Percentiles rank a stretch among this genome's conserved stretches.
Conservation (phyloP, 2,888 invertebrate species). For the Orchesellides sinensis region DNA sequence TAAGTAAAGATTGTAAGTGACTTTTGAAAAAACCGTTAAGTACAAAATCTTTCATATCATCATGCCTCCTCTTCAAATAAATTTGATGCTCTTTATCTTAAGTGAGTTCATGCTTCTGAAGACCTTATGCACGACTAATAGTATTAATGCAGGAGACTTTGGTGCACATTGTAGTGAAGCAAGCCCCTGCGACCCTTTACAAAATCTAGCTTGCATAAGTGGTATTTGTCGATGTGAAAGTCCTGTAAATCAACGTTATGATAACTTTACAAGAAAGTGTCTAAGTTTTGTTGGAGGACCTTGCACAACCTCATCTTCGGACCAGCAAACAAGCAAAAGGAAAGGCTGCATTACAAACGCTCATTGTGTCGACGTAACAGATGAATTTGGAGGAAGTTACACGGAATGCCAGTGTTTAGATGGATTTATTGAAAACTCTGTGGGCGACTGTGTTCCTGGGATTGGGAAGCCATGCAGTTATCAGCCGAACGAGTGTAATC, state of each 20-base stretch:
- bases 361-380: constrained; percentile 43
- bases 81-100: not conserved
- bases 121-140: not conserved
- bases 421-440: constrained; percentile 66
- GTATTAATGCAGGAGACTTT: not conserved
- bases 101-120: too few relatives aligned
- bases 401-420: constrained; percentile 66
- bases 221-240: constrained; percentile 68
- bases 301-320: constrained; percentile 35
- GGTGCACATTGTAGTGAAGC: constrained; percentile 20
- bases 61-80: not conserved
- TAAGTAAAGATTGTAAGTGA: not conserved
- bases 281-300: constrained; percentile 65
- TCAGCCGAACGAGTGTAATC: constrained; percentile 65
- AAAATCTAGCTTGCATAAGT: constrained; percentile 53
- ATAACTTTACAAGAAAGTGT: constrained; percentile 29
- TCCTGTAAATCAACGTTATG: constrained; percentile 67
- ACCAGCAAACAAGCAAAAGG: too few relatives aligned
- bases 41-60: not conserved
- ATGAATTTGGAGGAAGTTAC: constrained; percentile 31
- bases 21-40: not conserved
- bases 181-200: constrained; percentile 42
- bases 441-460: constrained; percentile 68
- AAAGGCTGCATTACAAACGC: constrained; percentile 65
- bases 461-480: constrained; percentile 67